Evolutionary conservation across 2,113 vertebrate species (phyloP), one percentile per base, ranked within the genome.

Genomic region (Tor tambroides): DNA sequence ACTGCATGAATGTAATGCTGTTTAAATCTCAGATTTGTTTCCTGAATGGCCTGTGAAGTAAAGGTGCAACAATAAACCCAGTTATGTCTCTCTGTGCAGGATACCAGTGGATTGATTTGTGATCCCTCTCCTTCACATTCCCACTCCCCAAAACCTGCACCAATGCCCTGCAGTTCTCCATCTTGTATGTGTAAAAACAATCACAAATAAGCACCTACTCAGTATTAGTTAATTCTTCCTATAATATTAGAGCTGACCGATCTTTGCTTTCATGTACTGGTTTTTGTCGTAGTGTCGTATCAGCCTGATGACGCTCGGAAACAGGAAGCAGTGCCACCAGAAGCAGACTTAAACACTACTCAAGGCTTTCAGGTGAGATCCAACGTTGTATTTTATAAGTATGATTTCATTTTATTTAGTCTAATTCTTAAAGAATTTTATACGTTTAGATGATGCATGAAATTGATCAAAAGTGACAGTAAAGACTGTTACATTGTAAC

Each of bases 301-400:
- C 84, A 88, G 19, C 91, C 94, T 5, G 93, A 95, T 86, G 87
- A 94, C 85, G 93, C 95, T 91, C 91, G 96, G 87, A 92, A 95
- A 85, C 94, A 95, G 26, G 89, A 93, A 89, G 85, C 72, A n/a
- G 74, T 85, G 93, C 3, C 92, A 93, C 43, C 89, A 95, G 1
- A 94, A 93, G 51, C 90, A 94, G 46, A 78, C 91, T 79, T 93
- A 86, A 93, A 90, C 85, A 93, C 93, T 89, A 74, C 91, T 76
- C 95, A 94, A 35, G 89, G 91, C 59, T 96, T 96, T 91, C 96
- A 96, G 96, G 96, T 96, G 94, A 86, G 11, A 21, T 6, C 26
- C 12, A 59, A 46, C 35, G 4, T 26, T 23, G 19, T 38, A 28
- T 67, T 28, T 17, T 28, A 65, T 0, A 65, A 65, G 61, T 15